A percentile compares a stretch with the other conserved stretches of the same genome.
Evolutionary conservation across 2,797 vertebrate species (phyloP).

Genomic region (Microtus obscurus): DNA sequence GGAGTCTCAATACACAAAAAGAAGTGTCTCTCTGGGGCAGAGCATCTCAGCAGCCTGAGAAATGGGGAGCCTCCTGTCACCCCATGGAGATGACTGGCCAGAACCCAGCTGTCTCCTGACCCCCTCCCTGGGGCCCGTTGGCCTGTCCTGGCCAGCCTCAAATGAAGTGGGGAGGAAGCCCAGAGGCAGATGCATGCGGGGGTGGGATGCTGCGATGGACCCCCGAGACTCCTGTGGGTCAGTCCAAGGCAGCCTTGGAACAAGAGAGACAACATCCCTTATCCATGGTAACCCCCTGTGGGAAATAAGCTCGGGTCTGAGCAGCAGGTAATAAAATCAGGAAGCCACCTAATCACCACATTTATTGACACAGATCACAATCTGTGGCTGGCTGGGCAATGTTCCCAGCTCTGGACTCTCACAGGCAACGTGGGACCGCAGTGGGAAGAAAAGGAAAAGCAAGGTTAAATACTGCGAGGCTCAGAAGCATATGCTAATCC

Average conservation of each 20-base stretch:
- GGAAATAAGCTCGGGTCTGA: conserved; percentile 6
- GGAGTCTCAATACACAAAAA: background rate
- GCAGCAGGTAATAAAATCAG: conserved; percentile 51
- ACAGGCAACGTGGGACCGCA: background rate
- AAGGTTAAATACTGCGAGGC: background rate
- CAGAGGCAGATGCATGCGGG: fast-evolving
- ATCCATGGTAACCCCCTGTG: background rate
- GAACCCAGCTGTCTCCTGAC: too few relatives aligned
- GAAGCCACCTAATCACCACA: background rate
- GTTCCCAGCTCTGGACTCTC: background rate
- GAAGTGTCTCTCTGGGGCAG: background rate
- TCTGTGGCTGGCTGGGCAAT: background rate
- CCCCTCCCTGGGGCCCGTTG: background rate
- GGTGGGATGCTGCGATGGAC: background rate
- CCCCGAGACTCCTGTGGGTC: background rate
- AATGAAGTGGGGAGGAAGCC: background rate
- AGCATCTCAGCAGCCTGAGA: background rate
- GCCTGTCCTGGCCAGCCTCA: too few relatives aligned
- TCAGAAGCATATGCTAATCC: background rate
- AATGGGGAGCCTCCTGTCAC: background rate
- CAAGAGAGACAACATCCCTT: background rate
- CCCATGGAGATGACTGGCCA: background rate
- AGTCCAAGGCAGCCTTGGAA: background rate
- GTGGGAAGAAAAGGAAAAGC: background rate
- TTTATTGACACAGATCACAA: background rate